Percentiles rank a stretch among this genome's conserved stretches.
phyloP scores from a whole-genome alignment of 2,888 invertebrate genomes.

The Papilio protenor region DNA sequence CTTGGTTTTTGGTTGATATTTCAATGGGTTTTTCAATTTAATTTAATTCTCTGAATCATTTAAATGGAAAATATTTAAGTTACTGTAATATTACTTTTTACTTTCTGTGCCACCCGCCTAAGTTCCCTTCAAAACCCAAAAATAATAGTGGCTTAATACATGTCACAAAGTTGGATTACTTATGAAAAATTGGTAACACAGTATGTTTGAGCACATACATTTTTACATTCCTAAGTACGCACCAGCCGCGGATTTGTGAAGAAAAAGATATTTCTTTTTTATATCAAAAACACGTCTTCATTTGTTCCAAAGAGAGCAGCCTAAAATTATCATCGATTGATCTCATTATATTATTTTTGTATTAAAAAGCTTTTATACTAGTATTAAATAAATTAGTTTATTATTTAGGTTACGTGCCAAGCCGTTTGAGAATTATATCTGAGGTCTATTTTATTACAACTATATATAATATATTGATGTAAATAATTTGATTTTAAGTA shows the following conservation, averaged over 20 bases:
- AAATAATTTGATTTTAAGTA: slow-evolving; percentile 64
- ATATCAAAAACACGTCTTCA: slow-evolving; percentile 52
- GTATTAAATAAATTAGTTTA: slow-evolving; percentile 57
- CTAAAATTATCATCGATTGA: slow-evolving; percentile 83
- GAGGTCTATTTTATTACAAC: slow-evolving; percentile 58
- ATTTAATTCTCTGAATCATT: no score
- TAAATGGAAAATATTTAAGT: no score
- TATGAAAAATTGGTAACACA: background rate
- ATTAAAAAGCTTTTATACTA: slow-evolving; percentile 79
- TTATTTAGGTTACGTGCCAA: slow-evolving; percentile 73
- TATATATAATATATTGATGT: slow-evolving; percentile 64
- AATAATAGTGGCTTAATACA: no score
- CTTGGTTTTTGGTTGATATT: no score
- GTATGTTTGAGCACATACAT: background rate
- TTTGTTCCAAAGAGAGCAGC: slow-evolving; percentile 84
- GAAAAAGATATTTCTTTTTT: slow-evolving; percentile 42
- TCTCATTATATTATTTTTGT: slow-evolving; percentile 81
- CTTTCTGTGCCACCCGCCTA: background rate
- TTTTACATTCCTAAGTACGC: slow-evolving; percentile 26
- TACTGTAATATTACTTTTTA: no score
- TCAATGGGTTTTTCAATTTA: no score
- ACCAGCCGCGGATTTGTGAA: slow-evolving; percentile 27
- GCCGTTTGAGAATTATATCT: slow-evolving; percentile 60
- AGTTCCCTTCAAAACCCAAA: no score
- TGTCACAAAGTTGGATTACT: background rate